Conservation (phyloP, 2,797 vertebrate genomes). For the Pseudochirops cupreus region DNA sequence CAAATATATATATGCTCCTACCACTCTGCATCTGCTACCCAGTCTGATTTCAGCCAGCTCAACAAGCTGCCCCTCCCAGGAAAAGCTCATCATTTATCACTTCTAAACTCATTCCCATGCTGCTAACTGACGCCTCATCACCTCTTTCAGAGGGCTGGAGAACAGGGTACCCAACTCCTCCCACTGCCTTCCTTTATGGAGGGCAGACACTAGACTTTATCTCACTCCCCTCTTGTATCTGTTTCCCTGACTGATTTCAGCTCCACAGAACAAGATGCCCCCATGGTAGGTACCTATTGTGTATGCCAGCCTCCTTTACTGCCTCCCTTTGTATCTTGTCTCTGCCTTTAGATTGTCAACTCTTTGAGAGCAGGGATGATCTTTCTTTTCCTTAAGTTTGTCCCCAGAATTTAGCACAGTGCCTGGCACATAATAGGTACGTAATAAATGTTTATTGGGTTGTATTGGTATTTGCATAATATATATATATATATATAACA, state of each 20-base stretch:
- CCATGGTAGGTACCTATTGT: background rate
- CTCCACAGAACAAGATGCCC: background rate
- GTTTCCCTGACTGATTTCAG: background rate
- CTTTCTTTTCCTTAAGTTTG: background rate
- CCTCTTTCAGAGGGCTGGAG: background rate
- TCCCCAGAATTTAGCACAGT: background rate
- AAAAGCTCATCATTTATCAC: background rate
- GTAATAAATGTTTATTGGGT: no score
- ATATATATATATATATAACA: no score
- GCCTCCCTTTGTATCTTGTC: background rate
- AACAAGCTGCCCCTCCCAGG: background rate
- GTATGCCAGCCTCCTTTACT: background rate
- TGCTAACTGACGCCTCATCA: background rate
- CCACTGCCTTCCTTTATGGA: background rate
- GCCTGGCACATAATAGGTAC: background rate
- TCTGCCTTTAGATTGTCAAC: background rate
- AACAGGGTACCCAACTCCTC: background rate
- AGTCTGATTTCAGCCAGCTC: background rate
- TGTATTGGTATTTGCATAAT: no score
- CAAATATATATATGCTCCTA: no score
- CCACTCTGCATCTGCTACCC: background rate
- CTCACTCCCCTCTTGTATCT: background rate
- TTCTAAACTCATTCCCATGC: background rate
- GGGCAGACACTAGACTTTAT: background rate
- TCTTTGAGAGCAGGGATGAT: background rate